Conservation (phyloP, 2,113 vertebrate genomes). For the Spea multiplicata region DNA sequence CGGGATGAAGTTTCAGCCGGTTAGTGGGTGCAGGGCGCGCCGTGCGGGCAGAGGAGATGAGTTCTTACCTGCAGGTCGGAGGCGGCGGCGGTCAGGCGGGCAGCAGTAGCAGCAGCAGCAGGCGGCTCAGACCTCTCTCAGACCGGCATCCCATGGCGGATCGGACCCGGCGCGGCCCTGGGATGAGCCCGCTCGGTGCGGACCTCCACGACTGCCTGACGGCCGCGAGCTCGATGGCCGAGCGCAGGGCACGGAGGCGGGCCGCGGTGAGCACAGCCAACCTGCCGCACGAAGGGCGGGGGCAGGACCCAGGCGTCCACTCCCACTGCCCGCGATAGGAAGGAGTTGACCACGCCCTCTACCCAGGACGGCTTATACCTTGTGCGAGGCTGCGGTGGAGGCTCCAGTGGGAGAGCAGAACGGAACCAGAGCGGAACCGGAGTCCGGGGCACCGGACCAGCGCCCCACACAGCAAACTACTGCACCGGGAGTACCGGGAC, state of each 20-base stretch:
- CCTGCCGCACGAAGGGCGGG: neutral
- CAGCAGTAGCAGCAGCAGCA: conserved; percentile 72
- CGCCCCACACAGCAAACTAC: too few relatives aligned
- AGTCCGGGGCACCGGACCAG: too few relatives aligned
- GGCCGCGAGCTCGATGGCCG: conserved; percentile 75
- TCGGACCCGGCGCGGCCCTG: conserved; percentile 64
- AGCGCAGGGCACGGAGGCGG: conserved; percentile 52
- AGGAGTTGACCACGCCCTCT: neutral
- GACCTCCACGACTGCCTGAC: conserved; percentile 65
- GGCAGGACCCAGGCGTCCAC: neutral
- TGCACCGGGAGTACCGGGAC: too few relatives aligned
- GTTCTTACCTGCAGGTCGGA: conserved; percentile 78
- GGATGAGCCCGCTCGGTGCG: conserved; percentile 67
- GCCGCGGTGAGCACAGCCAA: conserved; percentile 18
- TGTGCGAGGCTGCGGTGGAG: too few relatives aligned
- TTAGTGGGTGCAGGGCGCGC: neutral
- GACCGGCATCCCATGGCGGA: conserved; percentile 76
- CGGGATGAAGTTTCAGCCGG: too few relatives aligned
- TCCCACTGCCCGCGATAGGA: neutral
- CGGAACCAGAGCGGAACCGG: accelerated
- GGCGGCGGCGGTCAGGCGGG: conserved; percentile 73
- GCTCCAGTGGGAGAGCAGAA: neutral
- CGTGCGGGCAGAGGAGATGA: conserved; percentile 11
- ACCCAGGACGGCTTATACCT: neutral
- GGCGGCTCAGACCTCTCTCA: conserved; percentile 75